A percentile compares a stretch with the other conserved stretches of the same genome.
Conservation (phyloP, 2,113 vertebrate genomes). For the Reinhardtius hippoglossoides region DNA sequence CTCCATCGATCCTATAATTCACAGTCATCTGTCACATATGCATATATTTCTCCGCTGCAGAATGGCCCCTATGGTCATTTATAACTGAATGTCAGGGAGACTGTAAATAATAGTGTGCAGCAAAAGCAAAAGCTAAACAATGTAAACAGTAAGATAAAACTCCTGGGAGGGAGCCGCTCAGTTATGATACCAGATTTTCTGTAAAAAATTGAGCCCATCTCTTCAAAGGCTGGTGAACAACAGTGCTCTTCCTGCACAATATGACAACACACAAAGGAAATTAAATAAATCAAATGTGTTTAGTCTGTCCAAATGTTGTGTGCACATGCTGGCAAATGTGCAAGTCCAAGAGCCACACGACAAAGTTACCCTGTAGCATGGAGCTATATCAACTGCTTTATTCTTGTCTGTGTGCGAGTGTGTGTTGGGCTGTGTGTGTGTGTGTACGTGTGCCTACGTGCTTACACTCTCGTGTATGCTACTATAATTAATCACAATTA, state of each 20-base stretch:
- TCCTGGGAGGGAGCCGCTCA: conserved; percentile 9
- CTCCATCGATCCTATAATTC: conserved; percentile 54
- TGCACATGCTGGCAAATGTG: neutral
- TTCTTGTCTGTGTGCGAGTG: conserved; percentile 3
- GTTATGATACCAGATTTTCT: conserved; percentile 27
- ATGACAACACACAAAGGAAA: conserved; percentile 12
- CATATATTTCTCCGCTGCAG: conserved; percentile 46
- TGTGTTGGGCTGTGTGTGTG: conserved; percentile 9
- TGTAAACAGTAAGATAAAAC: conserved; percentile 42
- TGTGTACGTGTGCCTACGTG: neutral
- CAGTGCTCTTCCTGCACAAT: conserved; percentile 25
- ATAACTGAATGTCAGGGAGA: conserved; percentile 39
- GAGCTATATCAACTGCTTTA: conserved; percentile 17
- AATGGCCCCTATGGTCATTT: conserved; percentile 46
- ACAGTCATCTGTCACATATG: conserved; percentile 57
- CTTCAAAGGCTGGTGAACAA: conserved; percentile 22
- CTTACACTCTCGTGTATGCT: conserved; percentile 19
- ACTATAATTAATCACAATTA: conserved; percentile 82
- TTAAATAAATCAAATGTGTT: conserved; percentile 37
- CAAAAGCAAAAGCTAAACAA: conserved; percentile 46
- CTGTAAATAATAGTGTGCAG: conserved; percentile 49
- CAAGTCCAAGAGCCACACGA: conserved; percentile 3
- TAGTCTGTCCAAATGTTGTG: conserved; percentile 18
- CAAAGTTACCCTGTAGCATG: conserved; percentile 33
- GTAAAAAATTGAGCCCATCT: conserved; percentile 35